Base-by-base conservation (phyloP, 2,888 invertebrate genomes). In the Leptinotarsa rubiginosa region DNA sequence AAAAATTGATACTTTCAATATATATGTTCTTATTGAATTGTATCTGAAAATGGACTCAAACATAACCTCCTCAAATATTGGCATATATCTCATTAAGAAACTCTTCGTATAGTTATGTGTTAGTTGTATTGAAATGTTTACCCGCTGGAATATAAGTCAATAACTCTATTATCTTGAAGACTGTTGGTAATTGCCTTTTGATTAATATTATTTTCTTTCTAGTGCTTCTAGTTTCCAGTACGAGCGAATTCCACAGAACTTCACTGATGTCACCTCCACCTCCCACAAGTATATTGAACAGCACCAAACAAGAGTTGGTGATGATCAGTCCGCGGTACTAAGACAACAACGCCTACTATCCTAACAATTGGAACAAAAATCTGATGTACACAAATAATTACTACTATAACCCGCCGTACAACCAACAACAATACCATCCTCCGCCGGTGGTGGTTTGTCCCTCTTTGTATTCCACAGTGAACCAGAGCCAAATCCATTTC, bases 401-500 rank as follows among this genome's bases (percentile, higher is more conserved):
- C 77, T 94, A 93, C 84, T 94, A 95, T 88, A 91, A 91, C 86
- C 91, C 91, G 78, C 82, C 86, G 22, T 90, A 90, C 83, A 90
- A 90, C 79, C 92, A 92, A 82, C 89, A 92, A 78, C 89, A 90
- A 5, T 92, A 92, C 81, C 90, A 90, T 80, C 90, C 92, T 0
- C 89, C 89, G 70, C 88, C 91, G 1, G 93, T 95, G 92, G 92
- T 95, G 22, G 90, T 95, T 0, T 92, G 91, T 83, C 95, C 95
- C 83, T 89, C 95, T 0, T 94, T 95, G 86, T 95, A 95, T 59
- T 95, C 95, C 31, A 78, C 78, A 10, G 95, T 95, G 70, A 95
- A 95, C 86, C 95, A 95, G 87, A 95, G 95, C 87, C 95, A 95
- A 89, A 95, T 95, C 76, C 95, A 96, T 85, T 90, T 95, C 22